Base-by-base conservation (phyloP, 2,888 invertebrate species). In the Acrobasis repandana region DNA sequence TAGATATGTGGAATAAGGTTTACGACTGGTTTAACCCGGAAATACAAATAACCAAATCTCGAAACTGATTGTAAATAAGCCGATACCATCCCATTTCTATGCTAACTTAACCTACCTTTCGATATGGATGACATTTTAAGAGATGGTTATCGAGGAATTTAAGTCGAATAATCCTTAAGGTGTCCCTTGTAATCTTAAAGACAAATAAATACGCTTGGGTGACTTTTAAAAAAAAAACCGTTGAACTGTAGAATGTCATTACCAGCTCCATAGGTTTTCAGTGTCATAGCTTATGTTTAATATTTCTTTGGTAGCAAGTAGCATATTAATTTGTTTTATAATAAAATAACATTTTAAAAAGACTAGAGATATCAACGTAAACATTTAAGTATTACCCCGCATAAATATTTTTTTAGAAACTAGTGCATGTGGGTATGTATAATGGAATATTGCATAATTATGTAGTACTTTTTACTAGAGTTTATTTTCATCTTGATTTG, bases 101-200 rank as follows among this genome's bases (percentile, higher is more conserved):
- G 67, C 71, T 71, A 72, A 75, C 63, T 62, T 28, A 49, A 58
- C 66, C 61, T 64, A 63, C 36, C 65, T 66, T 66, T 69, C 66
- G 66, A 64, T 71, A 63, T 61, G 34, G 59, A 62, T 60, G 64
- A 65, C 62, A 64, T 63, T 63, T 65, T 67, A 61, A 59, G 56
- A 72, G 75, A 76, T 74, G 63, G 66, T 68, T 67, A 74, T 73
- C 71, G 56, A 56, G 15, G 52, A 57, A 65, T 69, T 66, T 69
- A 69, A 68, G 62, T 61, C 59, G 62, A 63, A 68, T 73, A 71
- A 69, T 61, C 64, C 60, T 58, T 38, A 67, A 68, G 62, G 63
- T 69, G 67, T 69, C 63, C 60, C 67, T 65, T 68, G 18, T 36
- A 58, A 67, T 65, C 56, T 65, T 57, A 60, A 64, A 71, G 65